Evolutionary conservation across 2,113 vertebrate genomes (phyloP).

Genomic region (Thermophis baileyi): DNA sequence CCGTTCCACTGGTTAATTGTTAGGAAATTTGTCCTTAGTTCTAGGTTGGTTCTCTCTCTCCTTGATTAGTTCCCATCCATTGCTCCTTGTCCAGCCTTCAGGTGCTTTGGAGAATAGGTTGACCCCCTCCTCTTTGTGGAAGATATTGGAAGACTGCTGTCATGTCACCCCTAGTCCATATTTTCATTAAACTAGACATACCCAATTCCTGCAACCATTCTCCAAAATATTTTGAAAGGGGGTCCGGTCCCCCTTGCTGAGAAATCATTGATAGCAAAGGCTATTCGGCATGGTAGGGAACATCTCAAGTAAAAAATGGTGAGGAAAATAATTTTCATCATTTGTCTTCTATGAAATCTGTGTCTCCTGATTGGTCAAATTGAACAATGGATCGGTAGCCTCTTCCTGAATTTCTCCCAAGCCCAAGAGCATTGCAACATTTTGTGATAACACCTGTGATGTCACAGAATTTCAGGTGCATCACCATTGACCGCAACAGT

Average conservation of each 20-base stretch:
- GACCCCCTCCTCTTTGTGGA: background rate
- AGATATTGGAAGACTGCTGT: background rate
- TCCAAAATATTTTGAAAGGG: background rate
- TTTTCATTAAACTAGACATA: background rate
- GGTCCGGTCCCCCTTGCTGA: background rate
- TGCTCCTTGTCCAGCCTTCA: background rate
- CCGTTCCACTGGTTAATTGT: background rate
- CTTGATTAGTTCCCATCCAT: no score
- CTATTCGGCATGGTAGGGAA: background rate
- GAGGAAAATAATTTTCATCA: background rate
- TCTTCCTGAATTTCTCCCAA: background rate
- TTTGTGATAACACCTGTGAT: background rate
- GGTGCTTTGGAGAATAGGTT: background rate
- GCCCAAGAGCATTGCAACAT: background rate
- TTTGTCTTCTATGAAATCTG: background rate
- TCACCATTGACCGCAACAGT: background rate
- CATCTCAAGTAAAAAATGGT: background rate
- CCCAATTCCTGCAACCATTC: background rate
- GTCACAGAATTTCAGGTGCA: background rate
- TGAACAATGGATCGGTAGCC: background rate
- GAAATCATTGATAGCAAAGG: background rate
- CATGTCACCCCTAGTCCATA: background rate
- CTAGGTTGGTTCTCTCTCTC: background rate
- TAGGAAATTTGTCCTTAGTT: background rate
- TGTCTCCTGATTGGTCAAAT: background rate